phyloP scores from a whole-genome alignment of 1,140 invertebrate genomes.

The Tenebrio molitor region DNA sequence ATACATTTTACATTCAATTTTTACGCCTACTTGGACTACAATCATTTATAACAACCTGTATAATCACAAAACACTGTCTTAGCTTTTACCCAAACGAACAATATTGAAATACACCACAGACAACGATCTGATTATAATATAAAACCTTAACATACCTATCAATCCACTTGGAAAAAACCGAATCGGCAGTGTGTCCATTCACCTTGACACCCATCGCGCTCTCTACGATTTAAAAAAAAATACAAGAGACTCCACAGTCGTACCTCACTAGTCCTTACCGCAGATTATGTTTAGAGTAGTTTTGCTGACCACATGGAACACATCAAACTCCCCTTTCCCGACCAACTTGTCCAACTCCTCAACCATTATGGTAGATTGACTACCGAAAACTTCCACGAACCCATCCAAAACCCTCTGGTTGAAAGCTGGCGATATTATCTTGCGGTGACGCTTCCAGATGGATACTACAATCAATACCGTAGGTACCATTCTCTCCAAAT shows the following conservation, averaged over 20 bases:
- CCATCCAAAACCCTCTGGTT: slow-evolving; percentile 52
- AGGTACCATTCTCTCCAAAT: too few species aligned
- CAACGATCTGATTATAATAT: background rate
- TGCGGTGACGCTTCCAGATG: slow-evolving; percentile 55
- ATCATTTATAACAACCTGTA: too few species aligned
- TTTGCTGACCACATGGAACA: slow-evolving; percentile 10
- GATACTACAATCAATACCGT: slow-evolving; percentile 27
- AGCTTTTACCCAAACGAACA: too few species aligned
- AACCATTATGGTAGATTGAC: slow-evolving; percentile 44
- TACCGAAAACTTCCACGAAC: slow-evolving; percentile 54
- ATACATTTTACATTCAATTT: too few species aligned
- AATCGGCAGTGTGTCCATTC: slow-evolving; percentile 19
- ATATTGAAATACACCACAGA: too few species aligned
- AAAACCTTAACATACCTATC: slow-evolving; percentile 34
- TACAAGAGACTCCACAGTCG: too few species aligned
- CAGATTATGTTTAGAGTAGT: slow-evolving; percentile 44
- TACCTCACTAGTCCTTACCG: too few species aligned
- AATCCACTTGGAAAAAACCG: background rate
- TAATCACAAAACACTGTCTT: too few species aligned
- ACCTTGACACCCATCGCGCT: slow-evolving; percentile 48
- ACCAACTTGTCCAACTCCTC: slow-evolving; percentile 46
- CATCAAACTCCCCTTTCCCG: slow-evolving; percentile 39
- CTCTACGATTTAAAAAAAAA: slow-evolving; percentile 44
- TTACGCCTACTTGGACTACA: too few species aligned
- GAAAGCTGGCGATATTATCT: slow-evolving; percentile 54